Evolutionary conservation across 2,113 vertebrate genomes (phyloP).

Genomic region (Accipiter virgatus): DNA sequence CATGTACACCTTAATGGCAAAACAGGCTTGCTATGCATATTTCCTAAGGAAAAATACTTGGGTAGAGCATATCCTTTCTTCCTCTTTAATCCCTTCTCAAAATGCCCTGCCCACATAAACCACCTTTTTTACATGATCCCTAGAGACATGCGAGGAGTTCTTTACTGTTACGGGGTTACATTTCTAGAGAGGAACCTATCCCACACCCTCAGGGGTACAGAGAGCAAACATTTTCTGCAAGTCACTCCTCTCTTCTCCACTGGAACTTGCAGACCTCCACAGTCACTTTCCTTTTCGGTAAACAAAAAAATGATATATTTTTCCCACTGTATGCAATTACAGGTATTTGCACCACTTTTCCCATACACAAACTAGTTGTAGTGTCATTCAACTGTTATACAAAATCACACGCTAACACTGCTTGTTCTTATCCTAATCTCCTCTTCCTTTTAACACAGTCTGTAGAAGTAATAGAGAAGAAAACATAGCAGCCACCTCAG

Average conservation of each 20-base stretch:
- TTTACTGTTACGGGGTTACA: neutral
- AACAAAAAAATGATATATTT: neutral
- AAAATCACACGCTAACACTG: fast-evolving
- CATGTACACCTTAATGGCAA: neutral
- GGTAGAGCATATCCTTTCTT: neutral
- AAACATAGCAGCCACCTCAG: neutral
- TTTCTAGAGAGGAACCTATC: neutral
- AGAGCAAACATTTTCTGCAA: neutral
- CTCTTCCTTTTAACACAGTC: neutral
- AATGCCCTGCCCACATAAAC: neutral
- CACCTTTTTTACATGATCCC: neutral
- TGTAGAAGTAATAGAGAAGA: neutral
- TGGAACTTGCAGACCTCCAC: neutral
- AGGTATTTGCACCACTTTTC: neutral
- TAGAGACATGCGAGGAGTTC: neutral
- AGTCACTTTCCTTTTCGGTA: neutral
- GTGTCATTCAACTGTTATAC: neutral
- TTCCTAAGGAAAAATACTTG: neutral
- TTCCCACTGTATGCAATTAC: neutral
- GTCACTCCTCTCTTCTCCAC: neutral
- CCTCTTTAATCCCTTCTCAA: neutral
- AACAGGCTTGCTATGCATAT: neutral
- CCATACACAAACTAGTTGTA: neutral
- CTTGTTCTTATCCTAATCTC: neutral
- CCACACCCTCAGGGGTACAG: neutral